Evolutionary conservation across 1,140 invertebrate genomes (phyloP), one percentile per base, ranked within the genome.

Genomic region (Pemphigus obesinymphae): DNA sequence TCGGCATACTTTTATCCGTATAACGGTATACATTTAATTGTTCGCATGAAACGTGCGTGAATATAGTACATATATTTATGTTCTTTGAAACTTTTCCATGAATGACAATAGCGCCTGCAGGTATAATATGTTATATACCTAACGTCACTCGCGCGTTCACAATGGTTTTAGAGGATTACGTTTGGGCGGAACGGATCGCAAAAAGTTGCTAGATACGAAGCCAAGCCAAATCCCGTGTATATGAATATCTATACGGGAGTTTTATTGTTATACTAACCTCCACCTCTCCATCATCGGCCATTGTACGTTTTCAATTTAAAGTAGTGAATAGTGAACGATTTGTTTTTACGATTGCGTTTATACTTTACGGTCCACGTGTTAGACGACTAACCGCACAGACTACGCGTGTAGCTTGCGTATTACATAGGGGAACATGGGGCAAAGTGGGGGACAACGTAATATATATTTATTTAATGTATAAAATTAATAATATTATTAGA

Each of bases 251-350:
- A 10, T n/a, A n/a, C n/a, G 7, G 40, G 40, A 23, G 37, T 70
- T 70, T 70, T 70, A 70, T 70, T 68, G 37, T 70, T 70, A 23
- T 66, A 45, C 8, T 11, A 11, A 6, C 13, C 34, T 43, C 20
- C 23, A 26, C 66, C n/a, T n/a, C n/a, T n/a, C n/a, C n/a, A n/a
- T n/a, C n/a, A n/a, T n/a, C n/a, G n/a, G n/a, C n/a, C n/a, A n/a
- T n/a, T n/a, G 34, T 43, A 26, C 34, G 23, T 43, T 70, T 70
- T 70, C 66, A 70, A 70, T 70, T 70, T 45, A 70, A 70, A 70
- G 66, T 43, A 70, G 66, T 43, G 34, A 70, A 70, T 70, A 70
- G 37, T 70, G 43, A 70, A 70, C 66, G 66, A 70, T 68, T n/a
- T 70, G 34, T 70, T 70, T 45, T 70, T 45, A 70, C 40, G 23